These are phyloP conservation scores for Rhingia campestris DNA, from an alignment of 2,888 invertebrate genomes.

Conservation along the genomic window DNA sequence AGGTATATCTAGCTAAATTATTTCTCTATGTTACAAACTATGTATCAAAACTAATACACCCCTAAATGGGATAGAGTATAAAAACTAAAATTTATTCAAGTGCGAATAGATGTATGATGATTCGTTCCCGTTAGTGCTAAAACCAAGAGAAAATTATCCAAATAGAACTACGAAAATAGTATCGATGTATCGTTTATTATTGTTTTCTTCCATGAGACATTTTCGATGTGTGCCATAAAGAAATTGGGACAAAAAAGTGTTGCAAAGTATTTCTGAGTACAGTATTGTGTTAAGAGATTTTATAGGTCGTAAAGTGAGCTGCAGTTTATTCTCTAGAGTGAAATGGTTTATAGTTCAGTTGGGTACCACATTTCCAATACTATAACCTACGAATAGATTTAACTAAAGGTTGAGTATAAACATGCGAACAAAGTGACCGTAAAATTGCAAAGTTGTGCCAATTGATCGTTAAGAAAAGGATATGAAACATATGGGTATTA, in stretches of 20 bases:
- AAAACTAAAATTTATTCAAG: too few species aligned
- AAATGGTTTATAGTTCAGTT: conserved; percentile 25
- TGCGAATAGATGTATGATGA: too few species aligned
- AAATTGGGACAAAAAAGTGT: conserved; percentile 27
- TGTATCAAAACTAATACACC: too few species aligned
- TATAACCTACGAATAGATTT: conserved; percentile 34
- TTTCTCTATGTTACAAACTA: too few species aligned
- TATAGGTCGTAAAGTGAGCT: conserved; percentile 50
- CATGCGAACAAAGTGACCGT: conserved; percentile 42
- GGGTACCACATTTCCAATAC: conserved; percentile 27
- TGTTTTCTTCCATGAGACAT: conserved; percentile 11
- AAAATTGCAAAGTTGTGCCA: conserved; percentile 58
- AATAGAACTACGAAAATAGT: background rate
- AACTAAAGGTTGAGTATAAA: conserved; percentile 43
- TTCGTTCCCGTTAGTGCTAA: too few species aligned
- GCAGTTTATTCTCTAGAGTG: conserved; percentile 44
- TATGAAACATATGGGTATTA: conserved; percentile 29
- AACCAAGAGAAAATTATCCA: background rate
- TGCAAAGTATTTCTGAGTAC: conserved; percentile 28
- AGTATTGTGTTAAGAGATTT: conserved; percentile 28
- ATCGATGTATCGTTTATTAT: conserved; percentile 29
- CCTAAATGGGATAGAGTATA: too few species aligned
- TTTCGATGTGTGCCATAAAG: conserved; percentile 21
- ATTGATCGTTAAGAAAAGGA: conserved; percentile 39
- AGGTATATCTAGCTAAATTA: too few species aligned